Evolutionary conservation across 2,888 invertebrate genomes (phyloP).

Genomic region (Mesodorylaimus sp.): DNA sequence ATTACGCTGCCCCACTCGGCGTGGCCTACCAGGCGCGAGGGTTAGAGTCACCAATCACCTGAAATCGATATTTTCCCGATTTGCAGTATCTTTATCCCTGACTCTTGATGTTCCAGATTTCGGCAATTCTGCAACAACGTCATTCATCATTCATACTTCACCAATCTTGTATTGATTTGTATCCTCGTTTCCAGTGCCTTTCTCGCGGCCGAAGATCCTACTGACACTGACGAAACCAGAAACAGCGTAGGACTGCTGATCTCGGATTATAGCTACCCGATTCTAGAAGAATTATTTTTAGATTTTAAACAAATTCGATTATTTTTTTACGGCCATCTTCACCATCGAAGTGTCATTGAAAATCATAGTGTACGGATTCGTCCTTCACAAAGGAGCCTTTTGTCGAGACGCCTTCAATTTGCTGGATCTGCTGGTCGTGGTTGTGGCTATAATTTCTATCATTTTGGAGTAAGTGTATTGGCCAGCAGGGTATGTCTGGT

Average conservation of each 20-base stretch:
- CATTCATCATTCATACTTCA: slow-evolving; percentile 76
- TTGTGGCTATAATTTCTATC: slow-evolving; percentile 81
- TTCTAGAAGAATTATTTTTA: slow-evolving; percentile 34
- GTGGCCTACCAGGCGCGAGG: too few relatives aligned
- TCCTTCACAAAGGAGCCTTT: slow-evolving; percentile 87
- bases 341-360: slow-evolving; percentile 84
- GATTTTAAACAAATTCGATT: slow-evolving; percentile 80
- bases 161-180: slow-evolving; percentile 79
- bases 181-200: slow-evolving; percentile 92
- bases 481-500: too few relatives aligned
- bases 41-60: too few relatives aligned
- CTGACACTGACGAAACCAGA: slow-evolving; percentile 51
- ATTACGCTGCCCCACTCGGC: too few relatives aligned
- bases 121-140: too few relatives aligned
- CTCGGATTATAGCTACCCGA: too few relatives aligned
- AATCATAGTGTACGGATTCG: slow-evolving; percentile 77
- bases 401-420: slow-evolving; percentile 90
- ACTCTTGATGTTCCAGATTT: too few relatives aligned
- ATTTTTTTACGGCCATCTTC: slow-evolving; percentile 88
- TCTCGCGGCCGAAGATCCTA: slow-evolving; percentile 86
- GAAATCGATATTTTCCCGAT: too few relatives aligned
- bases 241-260: slow-evolving; percentile 48
- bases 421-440: slow-evolving; percentile 84
- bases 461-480: slow-evolving; percentile 56
- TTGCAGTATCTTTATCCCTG: too few relatives aligned